Conservation (phyloP, 1,140 invertebrate species). For the Penaeus chinensis region DNA sequence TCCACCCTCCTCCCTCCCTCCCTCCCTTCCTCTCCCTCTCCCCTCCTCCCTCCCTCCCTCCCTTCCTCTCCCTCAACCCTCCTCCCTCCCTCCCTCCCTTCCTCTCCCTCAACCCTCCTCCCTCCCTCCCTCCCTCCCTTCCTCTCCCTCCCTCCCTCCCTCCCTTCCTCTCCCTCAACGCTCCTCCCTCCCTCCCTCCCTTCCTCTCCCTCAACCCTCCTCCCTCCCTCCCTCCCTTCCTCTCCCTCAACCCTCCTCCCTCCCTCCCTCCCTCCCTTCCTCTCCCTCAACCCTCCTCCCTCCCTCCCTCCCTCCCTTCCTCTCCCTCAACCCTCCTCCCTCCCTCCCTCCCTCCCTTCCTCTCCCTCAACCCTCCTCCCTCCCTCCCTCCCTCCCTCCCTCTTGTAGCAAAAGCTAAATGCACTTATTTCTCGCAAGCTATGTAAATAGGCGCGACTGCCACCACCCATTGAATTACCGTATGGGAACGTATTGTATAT, state of each 20-base stretch:
- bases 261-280: not conserved
- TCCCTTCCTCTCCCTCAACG: not conserved
- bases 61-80: too few relatives aligned
- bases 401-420: not conserved
- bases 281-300: not conserved
- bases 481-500: too few relatives aligned
- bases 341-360: too few relatives aligned
- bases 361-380: too few relatives aligned
- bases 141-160: too few relatives aligned
- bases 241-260: not conserved
- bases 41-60: too few relatives aligned
- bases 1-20: not conserved
- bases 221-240: not conserved
- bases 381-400: too few relatives aligned
- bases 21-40: not conserved
- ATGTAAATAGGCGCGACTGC: not conserved
- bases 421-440: not conserved
- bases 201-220: not conserved
- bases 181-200: not conserved
- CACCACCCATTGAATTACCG: not conserved
- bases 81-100: too few relatives aligned
- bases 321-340: too few relatives aligned
- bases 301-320: too few relatives aligned
- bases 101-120: too few relatives aligned
- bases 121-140: not conserved